Percentiles rank a stretch among this genome's conserved stretches.
Conservation (phyloP, 2,888 invertebrate genomes). For the Athalia circularis region DNA sequence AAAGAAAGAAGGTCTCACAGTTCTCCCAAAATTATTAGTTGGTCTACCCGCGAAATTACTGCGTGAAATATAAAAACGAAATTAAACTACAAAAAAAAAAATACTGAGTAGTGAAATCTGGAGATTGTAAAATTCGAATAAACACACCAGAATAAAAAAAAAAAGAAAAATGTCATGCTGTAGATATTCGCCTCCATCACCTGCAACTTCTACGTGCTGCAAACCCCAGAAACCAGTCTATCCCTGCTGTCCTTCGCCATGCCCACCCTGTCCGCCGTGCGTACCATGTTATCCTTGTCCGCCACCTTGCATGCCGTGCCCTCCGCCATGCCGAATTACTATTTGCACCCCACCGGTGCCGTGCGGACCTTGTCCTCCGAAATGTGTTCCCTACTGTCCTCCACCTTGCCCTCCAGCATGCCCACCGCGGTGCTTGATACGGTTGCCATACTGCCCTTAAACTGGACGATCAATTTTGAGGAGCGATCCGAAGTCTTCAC, state of each 20-base stretch:
- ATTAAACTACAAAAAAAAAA: not conserved
- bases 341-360: constrained; percentile 64
- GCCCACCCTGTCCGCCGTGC: constrained; percentile 56
- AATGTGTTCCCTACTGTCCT: constrained; percentile 59
- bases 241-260: constrained; percentile 27
- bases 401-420: constrained; percentile 53
- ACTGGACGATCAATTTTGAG: constrained; percentile 51
- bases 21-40: constrained; percentile 33
- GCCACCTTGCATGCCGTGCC: constrained; percentile 56
- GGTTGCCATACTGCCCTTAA: constrained; percentile 52
- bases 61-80: not conserved
- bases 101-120: not conserved
- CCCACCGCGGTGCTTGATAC: constrained; percentile 54
- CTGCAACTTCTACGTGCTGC: constrained; percentile 1
- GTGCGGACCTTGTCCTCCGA: constrained; percentile 62
- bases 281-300: constrained; percentile 56
- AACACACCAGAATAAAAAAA: not conserved
- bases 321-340: constrained; percentile 60
- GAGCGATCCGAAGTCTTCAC: not conserved
- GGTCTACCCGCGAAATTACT: not conserved
- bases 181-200: constrained; percentile 13
- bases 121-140: not conserved
- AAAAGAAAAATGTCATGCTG: constrained; percentile 33
- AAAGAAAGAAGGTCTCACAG: not conserved
- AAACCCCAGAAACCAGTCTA: not conserved